phyloP scores from a whole-genome alignment of 64 coral and sea anemone genomes.

The Cladopsammia gracilis region DNA sequence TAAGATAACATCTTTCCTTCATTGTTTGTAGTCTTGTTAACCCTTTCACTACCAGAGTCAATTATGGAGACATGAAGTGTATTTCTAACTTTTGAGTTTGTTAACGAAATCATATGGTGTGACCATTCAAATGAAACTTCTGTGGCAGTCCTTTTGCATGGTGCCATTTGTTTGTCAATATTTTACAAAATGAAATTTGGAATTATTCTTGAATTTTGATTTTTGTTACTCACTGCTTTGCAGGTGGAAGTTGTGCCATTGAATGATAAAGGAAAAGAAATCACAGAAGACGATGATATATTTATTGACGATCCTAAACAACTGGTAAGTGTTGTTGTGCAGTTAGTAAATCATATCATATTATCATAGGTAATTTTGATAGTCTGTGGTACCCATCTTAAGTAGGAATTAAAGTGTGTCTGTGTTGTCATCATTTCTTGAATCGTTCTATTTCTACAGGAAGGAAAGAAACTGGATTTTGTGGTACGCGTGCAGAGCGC shows the following conservation, averaged over 20 bases:
- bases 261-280: slow-evolving; percentile 86
- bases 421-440: background rate
- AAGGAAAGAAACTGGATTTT: slow-evolving; percentile 89
- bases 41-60: too few relatives aligned
- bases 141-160: too few relatives aligned
- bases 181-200: too few relatives aligned
- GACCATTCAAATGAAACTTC: too few relatives aligned
- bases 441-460: slow-evolving; percentile 44
- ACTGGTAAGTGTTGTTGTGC: slow-evolving; percentile 48
- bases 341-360: too few relatives aligned
- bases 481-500: slow-evolving; percentile 88
- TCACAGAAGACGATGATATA: slow-evolving; percentile 94
- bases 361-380: too few relatives aligned
- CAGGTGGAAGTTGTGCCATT: slow-evolving; percentile 96
- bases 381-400: too few relatives aligned
- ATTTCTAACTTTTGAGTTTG: too few relatives aligned
- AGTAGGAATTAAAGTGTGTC: background rate
- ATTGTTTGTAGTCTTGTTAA: background rate
- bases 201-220: too few relatives aligned
- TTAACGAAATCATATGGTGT: too few relatives aligned
- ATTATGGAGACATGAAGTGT: too few relatives aligned
- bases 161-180: too few relatives aligned
- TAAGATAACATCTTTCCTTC: slow-evolving; percentile 39
- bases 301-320: slow-evolving; percentile 91
- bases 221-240: background rate